Evolutionary conservation across 2,113 vertebrate genomes (phyloP).

Genomic region (Monopterus albus): DNA sequence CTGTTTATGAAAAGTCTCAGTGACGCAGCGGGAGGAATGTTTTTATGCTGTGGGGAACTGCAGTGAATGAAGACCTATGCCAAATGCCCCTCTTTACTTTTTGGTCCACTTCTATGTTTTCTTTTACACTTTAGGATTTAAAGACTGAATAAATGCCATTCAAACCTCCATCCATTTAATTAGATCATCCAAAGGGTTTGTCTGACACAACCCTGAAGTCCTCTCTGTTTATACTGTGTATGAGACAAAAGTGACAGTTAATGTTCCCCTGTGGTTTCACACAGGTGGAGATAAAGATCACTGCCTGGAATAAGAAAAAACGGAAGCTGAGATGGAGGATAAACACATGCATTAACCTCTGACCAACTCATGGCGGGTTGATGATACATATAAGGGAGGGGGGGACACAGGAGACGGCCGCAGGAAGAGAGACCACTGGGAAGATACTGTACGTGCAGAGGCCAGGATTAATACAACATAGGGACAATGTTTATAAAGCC

Average conservation of each 20-base stretch:
- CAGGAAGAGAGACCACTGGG: not conserved
- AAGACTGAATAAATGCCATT: too few relatives aligned
- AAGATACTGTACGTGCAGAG: too few relatives aligned
- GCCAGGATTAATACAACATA: too few relatives aligned
- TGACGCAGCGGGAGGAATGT: too few relatives aligned
- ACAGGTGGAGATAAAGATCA: constrained; percentile 35
- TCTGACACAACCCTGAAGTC: not conserved
- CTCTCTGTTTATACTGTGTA: not conserved
- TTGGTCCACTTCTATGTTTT: too few relatives aligned
- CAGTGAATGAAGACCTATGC: too few relatives aligned
- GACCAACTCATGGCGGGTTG: constrained; percentile 22
- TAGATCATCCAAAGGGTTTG: not conserved
- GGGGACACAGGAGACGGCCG: not conserved
- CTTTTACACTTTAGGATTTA: too few relatives aligned
- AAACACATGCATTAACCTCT: constrained; percentile 27
- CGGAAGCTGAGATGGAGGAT: not conserved
- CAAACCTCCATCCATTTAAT: too few relatives aligned
- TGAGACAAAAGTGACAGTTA: constrained; percentile 7
- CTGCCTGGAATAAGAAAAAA: constrained; percentile 13
- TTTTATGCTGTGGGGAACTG: too few relatives aligned
- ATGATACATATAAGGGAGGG: not conserved
- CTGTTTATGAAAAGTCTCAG: too few relatives aligned
- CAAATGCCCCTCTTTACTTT: too few relatives aligned
- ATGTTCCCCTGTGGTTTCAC: constrained; percentile 34
- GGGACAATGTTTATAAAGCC: too few relatives aligned